These are phyloP conservation scores for Alligator sinensis DNA, from an alignment of 2,113 vertebrate genomes.

Conservation along the genomic window DNA sequence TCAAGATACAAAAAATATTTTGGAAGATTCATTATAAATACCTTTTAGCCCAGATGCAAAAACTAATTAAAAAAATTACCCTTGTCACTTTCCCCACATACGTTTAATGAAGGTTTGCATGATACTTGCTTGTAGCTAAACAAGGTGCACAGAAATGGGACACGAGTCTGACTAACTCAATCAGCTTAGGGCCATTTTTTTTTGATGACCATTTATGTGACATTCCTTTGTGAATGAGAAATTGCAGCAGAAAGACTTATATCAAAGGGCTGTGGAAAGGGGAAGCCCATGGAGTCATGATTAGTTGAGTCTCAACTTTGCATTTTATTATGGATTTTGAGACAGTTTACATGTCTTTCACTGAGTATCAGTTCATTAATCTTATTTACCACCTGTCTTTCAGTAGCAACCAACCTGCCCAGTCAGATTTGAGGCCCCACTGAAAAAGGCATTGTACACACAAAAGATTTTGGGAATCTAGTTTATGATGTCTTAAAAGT, in stretches of 20 bases:
- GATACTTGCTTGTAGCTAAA: neutral
- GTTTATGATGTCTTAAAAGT: neutral
- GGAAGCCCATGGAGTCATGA: neutral
- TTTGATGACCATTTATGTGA: neutral
- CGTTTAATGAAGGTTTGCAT: neutral
- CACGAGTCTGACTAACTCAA: neutral
- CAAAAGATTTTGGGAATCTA: too few relatives aligned
- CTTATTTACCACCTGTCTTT: neutral
- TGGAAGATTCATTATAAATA: slow-evolving; percentile 40
- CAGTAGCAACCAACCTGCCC: neutral
- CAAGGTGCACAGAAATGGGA: neutral
- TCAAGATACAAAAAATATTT: neutral
- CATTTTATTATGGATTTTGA: neutral
- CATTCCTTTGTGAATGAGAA: neutral
- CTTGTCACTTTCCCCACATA: neutral
- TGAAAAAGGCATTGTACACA: neutral
- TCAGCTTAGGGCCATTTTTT: too few relatives aligned
- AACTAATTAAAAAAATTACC: neutral
- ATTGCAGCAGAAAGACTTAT: neutral
- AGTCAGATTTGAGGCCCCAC: neutral
- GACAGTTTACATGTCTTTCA: neutral
- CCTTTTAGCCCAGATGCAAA: neutral
- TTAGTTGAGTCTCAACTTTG: neutral
- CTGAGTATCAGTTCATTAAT: neutral
- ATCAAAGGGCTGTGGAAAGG: neutral